Evolutionary conservation across 2,888 invertebrate species (phyloP).

Genomic region (Axea sp.): DNA sequence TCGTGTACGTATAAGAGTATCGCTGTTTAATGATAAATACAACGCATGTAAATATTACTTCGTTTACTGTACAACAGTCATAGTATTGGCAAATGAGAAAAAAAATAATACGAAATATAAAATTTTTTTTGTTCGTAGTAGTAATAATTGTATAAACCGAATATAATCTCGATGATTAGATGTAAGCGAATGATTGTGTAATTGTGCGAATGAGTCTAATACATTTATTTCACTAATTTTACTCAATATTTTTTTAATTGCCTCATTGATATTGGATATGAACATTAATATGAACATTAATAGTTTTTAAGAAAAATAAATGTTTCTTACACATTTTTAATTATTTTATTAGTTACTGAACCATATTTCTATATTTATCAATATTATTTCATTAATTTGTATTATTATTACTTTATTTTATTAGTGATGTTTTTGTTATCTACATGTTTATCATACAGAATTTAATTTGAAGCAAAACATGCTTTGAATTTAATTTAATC

Average conservation of each 20-base stretch:
- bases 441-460: too few species aligned
- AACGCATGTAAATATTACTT: conserved; percentile 13
- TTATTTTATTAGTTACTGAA: too few species aligned
- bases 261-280: conserved; percentile 12
- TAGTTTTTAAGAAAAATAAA: conserved; percentile 29
- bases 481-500: too few species aligned
- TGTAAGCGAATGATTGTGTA: conserved; percentile 6
- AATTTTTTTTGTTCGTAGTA: too few species aligned
- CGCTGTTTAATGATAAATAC: too few species aligned
- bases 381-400: too few species aligned
- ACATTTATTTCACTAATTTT: conserved; percentile 1
- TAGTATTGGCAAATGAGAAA: neutral
- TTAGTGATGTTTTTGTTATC: too few species aligned
- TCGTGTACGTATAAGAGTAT: too few species aligned
- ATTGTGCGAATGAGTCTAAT: too few species aligned
- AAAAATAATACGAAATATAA: too few species aligned
- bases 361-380: too few species aligned
- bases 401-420: neutral
- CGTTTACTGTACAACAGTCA: conserved; percentile 11
- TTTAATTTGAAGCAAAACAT: too few species aligned
- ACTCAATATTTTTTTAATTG: conserved; percentile 23
- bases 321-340: conserved; percentile 13
- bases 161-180: conserved; percentile 18
- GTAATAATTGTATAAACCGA: conserved; percentile 24
- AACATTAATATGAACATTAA: conserved; percentile 7